These are phyloP conservation scores for Streptopelia turtur DNA, from an alignment of 2,797 vertebrate species.

Conservation along the genomic window DNA sequence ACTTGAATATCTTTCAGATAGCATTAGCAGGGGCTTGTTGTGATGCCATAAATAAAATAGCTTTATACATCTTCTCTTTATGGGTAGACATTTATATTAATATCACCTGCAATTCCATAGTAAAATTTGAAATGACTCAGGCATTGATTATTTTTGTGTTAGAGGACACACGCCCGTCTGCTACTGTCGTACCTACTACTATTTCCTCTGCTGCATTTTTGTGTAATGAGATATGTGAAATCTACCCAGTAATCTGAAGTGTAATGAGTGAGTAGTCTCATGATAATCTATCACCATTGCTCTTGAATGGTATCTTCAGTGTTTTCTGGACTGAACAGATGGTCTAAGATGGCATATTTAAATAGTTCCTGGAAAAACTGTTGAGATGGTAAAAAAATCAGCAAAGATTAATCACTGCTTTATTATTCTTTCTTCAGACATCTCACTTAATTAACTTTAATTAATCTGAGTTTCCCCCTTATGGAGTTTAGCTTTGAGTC, in stretches of 20 bases:
- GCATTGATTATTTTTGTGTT: not conserved
- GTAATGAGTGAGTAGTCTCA: not conserved
- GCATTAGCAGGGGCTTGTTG: not conserved
- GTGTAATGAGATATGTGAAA: not conserved
- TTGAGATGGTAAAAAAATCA: not conserved
- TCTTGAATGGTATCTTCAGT: not conserved
- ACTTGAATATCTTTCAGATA: not conserved
- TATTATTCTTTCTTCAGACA: not conserved
- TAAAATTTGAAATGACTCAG: not conserved
- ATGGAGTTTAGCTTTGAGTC: not conserved
- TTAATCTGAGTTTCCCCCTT: not conserved
- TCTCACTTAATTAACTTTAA: not conserved
- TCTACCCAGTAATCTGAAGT: not conserved
- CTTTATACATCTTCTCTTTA: not conserved
- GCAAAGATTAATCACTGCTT: not conserved
- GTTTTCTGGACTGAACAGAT: not conserved
- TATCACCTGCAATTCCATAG: not conserved
- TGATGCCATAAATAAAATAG: not conserved
- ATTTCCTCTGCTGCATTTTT: not conserved
- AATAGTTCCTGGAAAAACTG: not conserved
- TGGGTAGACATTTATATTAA: not conserved
- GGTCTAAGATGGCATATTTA: not conserved
- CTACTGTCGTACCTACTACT: not conserved
- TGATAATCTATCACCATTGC: not conserved
- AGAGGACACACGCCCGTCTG: not conserved